These are phyloP conservation scores for Smittia sp. DNA, from an alignment of 2,888 invertebrate species.

Conservation along the genomic window DNA sequence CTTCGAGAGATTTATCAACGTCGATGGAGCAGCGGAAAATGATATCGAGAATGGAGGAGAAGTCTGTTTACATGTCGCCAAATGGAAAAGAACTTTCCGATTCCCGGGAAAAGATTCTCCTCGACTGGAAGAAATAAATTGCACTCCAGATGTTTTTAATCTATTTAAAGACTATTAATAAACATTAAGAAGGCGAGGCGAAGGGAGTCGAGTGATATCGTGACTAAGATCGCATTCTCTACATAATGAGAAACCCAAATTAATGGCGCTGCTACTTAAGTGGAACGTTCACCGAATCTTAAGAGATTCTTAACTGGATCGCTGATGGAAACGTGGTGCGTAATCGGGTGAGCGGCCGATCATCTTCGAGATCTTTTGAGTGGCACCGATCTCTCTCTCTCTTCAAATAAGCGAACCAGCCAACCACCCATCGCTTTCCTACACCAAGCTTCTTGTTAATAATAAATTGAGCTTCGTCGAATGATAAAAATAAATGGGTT, in stretches of 20 bases:
- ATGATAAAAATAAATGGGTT: conserved; percentile 34
- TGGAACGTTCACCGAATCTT: background rate
- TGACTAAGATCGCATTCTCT: background rate
- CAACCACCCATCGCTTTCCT: conserved; percentile 33
- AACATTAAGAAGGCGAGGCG: conserved; percentile 14
- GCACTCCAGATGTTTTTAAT: conserved; percentile 41
- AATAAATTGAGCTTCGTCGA: conserved; percentile 38
- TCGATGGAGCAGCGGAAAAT: background rate
- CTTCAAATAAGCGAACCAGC: background rate
- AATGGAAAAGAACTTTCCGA: background rate
- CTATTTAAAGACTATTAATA: conserved; percentile 40
- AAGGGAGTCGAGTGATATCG: background rate
- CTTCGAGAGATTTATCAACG: background rate
- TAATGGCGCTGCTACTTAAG: background rate
- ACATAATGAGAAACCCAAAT: background rate
- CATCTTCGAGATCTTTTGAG: background rate
- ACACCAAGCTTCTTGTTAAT: conserved; percentile 26
- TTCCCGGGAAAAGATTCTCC: background rate
- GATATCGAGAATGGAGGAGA: background rate
- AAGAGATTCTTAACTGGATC: conserved; percentile 7
- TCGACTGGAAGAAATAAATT: conserved; percentile 19
- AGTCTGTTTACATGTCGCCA: background rate
- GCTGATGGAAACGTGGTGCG: conserved; percentile 20
- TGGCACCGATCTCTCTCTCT: background rate
- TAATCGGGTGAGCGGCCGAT: conserved; percentile 6